These are phyloP conservation scores for Proisotoma minuta DNA, from an alignment of 2,888 invertebrate species.

Conservation along the genomic window DNA sequence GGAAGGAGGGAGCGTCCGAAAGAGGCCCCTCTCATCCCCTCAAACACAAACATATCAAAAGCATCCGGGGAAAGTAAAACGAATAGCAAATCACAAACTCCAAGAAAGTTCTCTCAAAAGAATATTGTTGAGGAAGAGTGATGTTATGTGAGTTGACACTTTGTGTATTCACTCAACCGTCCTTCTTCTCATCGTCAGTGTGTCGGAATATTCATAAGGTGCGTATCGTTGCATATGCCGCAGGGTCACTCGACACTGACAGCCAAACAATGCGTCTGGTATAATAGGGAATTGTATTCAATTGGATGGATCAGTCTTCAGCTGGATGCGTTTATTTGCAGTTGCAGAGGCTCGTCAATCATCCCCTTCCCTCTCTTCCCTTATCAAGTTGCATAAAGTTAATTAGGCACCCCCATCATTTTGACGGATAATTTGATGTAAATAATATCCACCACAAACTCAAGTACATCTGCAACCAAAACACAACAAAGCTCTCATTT, in stretches of 20 bases:
- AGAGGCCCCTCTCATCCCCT: constrained; percentile 4
- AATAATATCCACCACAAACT: neutral
- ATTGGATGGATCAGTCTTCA: too few species aligned
- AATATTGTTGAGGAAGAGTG: neutral
- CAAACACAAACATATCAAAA: constrained; percentile 16
- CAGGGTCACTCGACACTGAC: too few species aligned
- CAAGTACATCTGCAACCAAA: neutral
- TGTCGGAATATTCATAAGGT: neutral
- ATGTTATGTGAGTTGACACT: too few species aligned
- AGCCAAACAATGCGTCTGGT: too few species aligned
- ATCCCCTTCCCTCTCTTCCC: too few species aligned
- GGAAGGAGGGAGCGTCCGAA: neutral
- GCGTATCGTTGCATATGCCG: too few species aligned
- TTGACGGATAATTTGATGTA: neutral
- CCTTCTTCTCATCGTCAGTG: neutral
- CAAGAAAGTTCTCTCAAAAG: neutral
- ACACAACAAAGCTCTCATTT: neutral
- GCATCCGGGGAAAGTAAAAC: neutral
- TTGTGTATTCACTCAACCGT: neutral
- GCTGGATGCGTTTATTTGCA: too few species aligned
- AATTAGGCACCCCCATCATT: neutral
- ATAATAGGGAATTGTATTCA: too few species aligned
- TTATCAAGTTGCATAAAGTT: neutral
- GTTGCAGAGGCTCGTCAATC: too few species aligned
- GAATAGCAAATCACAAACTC: neutral